Base-by-base conservation (phyloP, 2,113 vertebrate species). In the Platichthys flesus region DNA sequence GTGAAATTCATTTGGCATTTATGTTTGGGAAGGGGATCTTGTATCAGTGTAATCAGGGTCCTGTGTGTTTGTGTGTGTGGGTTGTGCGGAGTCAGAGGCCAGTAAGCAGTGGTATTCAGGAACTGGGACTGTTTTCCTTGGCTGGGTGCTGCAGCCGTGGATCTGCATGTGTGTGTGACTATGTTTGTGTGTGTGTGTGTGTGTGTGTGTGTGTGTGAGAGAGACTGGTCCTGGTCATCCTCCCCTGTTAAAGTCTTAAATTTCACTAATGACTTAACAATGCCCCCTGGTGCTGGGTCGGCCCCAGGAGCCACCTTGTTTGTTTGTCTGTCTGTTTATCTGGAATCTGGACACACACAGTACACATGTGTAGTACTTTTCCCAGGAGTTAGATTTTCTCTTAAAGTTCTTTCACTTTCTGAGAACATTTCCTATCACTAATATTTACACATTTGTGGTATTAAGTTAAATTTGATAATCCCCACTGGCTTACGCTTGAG, bases 201-300 rank as follows among this genome's bases (percentile, higher is more conserved):
- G 81, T 70, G 74, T 31, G 63, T 47, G 64, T 40, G 18, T 58
- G 58, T 55, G 42, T 40, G 66, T 73, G 67, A 40, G 63, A 26
- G 18, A 16, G 51, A 54, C 47, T 18, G 81, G 47, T 63, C 52
- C 9, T 47, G 45, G 82, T 84, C 80, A 74, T 70, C 63, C 60
- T 77, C 62, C 67, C 55, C 78, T 61, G 67, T 85, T 78, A 66
- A 76, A 79, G 84, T 92, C 87, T 93, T 93, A 93, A 87, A 89
- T 94, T 93, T 94, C 93, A 90, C 89, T 92, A 92, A 94, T 92
- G 92, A 91, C 89, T 94, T 94, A 93, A 94, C 84, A 83, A 93
- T 87, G 79, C 90, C 92, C 92, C 93, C 92, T 86, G 89, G 66
- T 89, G 84, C 86, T 71, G 52, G 35, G 31, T 82, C 45, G 67